A percentile compares a stretch with the other conserved stretches of the same genome.
Conservation (phyloP, 2,113 vertebrate genomes). For the Oreotrochilus melanogaster region DNA sequence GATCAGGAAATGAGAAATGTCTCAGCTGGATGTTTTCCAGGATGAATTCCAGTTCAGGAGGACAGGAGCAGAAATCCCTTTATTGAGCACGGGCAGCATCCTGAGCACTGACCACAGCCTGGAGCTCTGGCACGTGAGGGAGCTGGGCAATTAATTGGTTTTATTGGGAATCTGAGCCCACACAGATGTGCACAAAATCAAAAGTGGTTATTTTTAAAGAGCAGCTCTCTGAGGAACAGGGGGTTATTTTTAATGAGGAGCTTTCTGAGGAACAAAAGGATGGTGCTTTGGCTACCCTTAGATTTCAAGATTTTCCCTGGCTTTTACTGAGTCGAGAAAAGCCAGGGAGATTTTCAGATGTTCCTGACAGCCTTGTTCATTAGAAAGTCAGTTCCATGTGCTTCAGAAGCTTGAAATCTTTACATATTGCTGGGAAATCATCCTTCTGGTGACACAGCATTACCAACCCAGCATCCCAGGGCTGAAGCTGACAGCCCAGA, state of each 20-base stretch:
- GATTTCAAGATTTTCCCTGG: not conserved
- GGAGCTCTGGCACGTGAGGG: not conserved
- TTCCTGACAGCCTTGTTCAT: not conserved
- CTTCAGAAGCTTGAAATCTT: not conserved
- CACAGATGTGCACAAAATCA: not conserved
- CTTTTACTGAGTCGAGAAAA: not conserved
- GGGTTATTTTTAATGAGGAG: not conserved
- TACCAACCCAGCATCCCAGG: not conserved
- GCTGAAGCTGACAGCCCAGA: not conserved
- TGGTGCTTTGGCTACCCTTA: not conserved
- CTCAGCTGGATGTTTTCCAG: not conserved
- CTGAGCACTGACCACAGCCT: not conserved
- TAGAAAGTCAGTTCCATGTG: not conserved
- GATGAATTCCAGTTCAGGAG: not conserved
- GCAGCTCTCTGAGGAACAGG: not conserved
- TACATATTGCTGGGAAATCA: rapidly evolving
- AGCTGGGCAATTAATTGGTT: not conserved
- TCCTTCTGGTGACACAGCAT: rapidly evolving
- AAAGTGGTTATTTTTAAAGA: not conserved
- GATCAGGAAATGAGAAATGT: not conserved
- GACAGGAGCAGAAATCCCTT: not conserved
- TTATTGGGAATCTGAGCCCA: not conserved
- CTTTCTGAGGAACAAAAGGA: not conserved
- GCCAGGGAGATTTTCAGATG: not conserved
- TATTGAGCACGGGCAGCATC: not conserved